Evolutionary conservation across 2,888 invertebrate species (phyloP), one percentile per base, ranked within the genome.

Genomic region (Arrhopalites spinosus): DNA sequence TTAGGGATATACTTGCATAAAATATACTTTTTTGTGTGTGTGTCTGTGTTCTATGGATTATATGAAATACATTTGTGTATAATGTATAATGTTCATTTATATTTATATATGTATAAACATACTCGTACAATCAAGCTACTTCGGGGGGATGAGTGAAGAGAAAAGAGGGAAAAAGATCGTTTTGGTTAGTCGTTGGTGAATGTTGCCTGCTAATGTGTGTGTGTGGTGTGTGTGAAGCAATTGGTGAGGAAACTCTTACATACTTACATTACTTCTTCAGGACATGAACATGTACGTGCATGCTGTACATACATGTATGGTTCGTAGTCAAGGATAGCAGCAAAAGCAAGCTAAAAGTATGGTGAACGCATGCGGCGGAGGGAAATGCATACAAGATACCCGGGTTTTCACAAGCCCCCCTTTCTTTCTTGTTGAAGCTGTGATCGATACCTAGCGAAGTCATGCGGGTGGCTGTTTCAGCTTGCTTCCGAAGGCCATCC

Each of bases 371-470:
- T 74, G 73, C 66, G 67, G 53, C n/a, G n/a, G 68, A 72, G 71
- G 45, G 43, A 72, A 67, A 67, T 66, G 72, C 76, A 76, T 74
- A 61, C 72, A 71, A 75, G 78, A 75, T 76, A 76, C 63, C 69
- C 74, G 74, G 74, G 76, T 74, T 78, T 73, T 69, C 36, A 64
- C 50, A 73, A 70, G 45, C 64, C 61, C n/a, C n/a, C 75, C 61
- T 69, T 68, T 63, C 64, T 69, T 75, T 50, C 63, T 70, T 63
- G 70, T 47, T 74, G 70, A 74, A 74, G 47, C 70, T 72, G 77
- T 82, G 81, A 83, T 83, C 83, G 81, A 83, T 83, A 82, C 82
- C 81, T 79, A 78, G 81, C 81, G 81, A 81, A 81, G 79, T 81
- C 81, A 77, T 80, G 82, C 81, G 81, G 81, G 81, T 78, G 81